Percentiles rank a stretch among this genome's conserved stretches.
These are phyloP conservation scores for Platalea minor DNA, from an alignment of 2,797 vertebrate genomes.

Conservation along the genomic window DNA sequence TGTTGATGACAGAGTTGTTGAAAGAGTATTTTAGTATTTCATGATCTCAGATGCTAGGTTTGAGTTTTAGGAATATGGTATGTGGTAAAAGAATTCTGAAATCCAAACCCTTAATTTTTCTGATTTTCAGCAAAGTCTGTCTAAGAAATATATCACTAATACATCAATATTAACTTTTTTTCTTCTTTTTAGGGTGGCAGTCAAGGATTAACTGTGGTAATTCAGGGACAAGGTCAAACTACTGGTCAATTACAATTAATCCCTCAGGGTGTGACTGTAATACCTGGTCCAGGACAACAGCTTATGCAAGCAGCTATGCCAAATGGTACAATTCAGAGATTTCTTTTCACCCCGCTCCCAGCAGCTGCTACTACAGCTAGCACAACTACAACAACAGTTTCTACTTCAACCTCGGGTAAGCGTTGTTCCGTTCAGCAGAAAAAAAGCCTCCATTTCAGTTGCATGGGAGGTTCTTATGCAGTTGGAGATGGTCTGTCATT, in stretches of 20 bases:
- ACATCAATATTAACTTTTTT: neutral
- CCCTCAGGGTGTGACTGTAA: slow-evolving; percentile 92
- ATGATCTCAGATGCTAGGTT: neutral
- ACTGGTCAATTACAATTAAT: slow-evolving; percentile 95
- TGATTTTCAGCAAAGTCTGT: neutral
- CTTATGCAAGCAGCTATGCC: slow-evolving; percentile 97
- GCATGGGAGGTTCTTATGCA: neutral
- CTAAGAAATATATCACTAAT: neutral
- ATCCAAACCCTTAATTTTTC: neutral
- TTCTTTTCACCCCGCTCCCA: slow-evolving; percentile 91
- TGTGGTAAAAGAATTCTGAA: neutral
- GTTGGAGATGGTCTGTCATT: neutral
- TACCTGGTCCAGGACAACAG: slow-evolving; percentile 94
- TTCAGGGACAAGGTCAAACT: slow-evolving; percentile 97
- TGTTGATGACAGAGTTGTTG: neutral
- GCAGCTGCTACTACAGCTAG: slow-evolving; percentile 75
- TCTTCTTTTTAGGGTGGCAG: slow-evolving; percentile 83
- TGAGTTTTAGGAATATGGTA: neutral
- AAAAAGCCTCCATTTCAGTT: neutral
- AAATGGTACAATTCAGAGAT: slow-evolving; percentile 93
- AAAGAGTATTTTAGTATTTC: neutral
- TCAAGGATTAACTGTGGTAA: slow-evolving; percentile 93
- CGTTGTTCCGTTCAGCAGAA: neutral
- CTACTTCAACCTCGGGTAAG: slow-evolving; percentile 82
- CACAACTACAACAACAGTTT: slow-evolving; percentile 78